Conservation (phyloP, 2,113 vertebrate genomes). For the Hepsetus odoe region DNA sequence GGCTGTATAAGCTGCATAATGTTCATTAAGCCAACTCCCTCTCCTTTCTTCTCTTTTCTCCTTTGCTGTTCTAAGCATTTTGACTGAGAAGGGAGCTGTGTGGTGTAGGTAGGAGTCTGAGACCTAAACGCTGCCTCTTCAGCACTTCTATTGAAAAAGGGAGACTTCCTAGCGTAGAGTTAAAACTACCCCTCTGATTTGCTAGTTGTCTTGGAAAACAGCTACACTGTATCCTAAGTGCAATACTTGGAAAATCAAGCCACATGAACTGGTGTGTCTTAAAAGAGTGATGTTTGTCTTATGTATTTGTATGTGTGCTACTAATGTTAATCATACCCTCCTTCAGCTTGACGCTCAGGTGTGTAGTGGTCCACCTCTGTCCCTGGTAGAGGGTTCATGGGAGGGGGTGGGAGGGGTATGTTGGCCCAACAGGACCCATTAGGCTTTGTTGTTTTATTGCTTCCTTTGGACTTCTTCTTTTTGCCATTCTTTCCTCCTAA, state of each 20-base stretch:
- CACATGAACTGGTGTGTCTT: not conserved
- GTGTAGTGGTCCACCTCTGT: slow-evolving; percentile 91
- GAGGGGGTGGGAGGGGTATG: slow-evolving; percentile 91
- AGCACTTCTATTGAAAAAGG: slow-evolving; percentile 24
- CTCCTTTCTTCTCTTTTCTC: slow-evolving; percentile 1
- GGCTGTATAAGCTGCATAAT: slow-evolving; percentile 42
- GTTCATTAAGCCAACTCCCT: slow-evolving; percentile 35
- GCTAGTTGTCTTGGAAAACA: slow-evolving; percentile 23
- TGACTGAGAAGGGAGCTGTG: slow-evolving; percentile 26
- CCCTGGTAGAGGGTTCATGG: slow-evolving; percentile 92
- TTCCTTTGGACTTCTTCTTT: slow-evolving; percentile 94
- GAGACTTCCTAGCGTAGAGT: slow-evolving; percentile 30
- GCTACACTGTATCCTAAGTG: not conserved
- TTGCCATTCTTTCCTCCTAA: slow-evolving; percentile 93
- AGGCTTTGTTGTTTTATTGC: slow-evolving; percentile 87
- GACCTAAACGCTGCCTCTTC: not conserved
- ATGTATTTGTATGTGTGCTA: slow-evolving; percentile 32
- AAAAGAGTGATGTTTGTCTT: slow-evolving; percentile 23
- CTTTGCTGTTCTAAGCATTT: slow-evolving; percentile 45
- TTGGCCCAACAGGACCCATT: slow-evolving; percentile 93
- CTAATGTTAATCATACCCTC: slow-evolving; percentile 76
- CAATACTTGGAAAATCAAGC: slow-evolving; percentile 35
- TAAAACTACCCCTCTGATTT: slow-evolving; percentile 1
- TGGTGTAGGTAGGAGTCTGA: slow-evolving; percentile 11
- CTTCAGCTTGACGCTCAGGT: slow-evolving; percentile 84